phyloP scores from a whole-genome alignment of 2,888 invertebrate genomes.

The Scaeva pyrastri region DNA sequence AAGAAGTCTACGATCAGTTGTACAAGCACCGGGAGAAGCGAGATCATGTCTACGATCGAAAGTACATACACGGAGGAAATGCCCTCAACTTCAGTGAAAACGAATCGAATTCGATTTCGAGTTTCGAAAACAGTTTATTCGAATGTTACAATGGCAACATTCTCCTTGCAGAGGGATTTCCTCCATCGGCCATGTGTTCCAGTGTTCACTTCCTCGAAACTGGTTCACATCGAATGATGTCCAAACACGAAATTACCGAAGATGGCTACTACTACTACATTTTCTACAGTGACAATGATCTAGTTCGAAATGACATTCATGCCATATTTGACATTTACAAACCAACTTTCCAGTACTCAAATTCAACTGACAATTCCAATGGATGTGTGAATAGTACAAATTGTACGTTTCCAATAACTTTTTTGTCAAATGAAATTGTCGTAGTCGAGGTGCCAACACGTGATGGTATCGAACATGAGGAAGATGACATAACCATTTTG shows the following conservation, averaged over 20 bases:
- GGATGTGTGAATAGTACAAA: slow-evolving; percentile 91
- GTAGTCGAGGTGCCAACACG: slow-evolving; percentile 93
- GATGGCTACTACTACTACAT: slow-evolving; percentile 96
- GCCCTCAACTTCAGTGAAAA: slow-evolving; percentile 86
- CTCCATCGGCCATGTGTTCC: slow-evolving; percentile 88
- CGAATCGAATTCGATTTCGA: slow-evolving; percentile 90
- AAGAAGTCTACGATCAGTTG: slow-evolving; percentile 81
- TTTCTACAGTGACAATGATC: slow-evolving; percentile 94
- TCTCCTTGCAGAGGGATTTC: slow-evolving; percentile 89
- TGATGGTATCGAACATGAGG: slow-evolving; percentile 91
- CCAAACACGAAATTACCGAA: slow-evolving; percentile 88
- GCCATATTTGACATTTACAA: slow-evolving; percentile 94
- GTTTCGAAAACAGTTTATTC: slow-evolving; percentile 91
- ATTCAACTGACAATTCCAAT: slow-evolving; percentile 81
- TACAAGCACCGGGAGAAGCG: slow-evolving; percentile 80
- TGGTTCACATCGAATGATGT: slow-evolving; percentile 87
- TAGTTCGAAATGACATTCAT: slow-evolving; percentile 91
- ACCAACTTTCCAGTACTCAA: slow-evolving; percentile 91
- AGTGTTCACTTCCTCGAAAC: slow-evolving; percentile 89
- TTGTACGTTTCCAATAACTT: slow-evolving; percentile 89
- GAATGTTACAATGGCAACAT: slow-evolving; percentile 91
- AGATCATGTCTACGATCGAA: slow-evolving; percentile 87
- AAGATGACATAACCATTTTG: slow-evolving; percentile 89
- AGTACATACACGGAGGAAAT: slow-evolving; percentile 91
- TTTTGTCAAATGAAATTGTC: slow-evolving; percentile 91